Conservation (phyloP, 2,888 invertebrate genomes). For the Synergus itoensis region DNA sequence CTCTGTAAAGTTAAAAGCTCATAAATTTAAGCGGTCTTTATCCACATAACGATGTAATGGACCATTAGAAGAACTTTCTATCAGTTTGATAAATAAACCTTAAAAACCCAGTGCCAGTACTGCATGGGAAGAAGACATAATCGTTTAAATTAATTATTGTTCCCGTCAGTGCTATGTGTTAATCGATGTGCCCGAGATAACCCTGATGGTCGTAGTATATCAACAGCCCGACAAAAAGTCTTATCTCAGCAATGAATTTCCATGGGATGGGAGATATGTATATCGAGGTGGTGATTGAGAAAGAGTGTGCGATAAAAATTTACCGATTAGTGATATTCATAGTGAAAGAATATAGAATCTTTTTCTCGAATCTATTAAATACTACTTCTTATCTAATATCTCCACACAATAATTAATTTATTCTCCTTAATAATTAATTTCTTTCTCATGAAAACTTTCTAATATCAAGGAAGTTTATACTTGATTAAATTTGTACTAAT, state of each 20-base stretch:
- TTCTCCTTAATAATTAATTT: neutral
- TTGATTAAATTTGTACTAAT: neutral
- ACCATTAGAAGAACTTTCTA: constrained; percentile 27
- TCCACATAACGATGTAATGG: neutral
- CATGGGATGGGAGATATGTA: constrained; percentile 41
- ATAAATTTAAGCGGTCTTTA: constrained; percentile 17
- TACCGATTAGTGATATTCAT: neutral
- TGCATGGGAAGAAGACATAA: constrained; percentile 30
- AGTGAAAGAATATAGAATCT: neutral
- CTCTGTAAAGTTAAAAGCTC: neutral
- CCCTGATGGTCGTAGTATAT: constrained; percentile 56
- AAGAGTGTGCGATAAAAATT: constrained; percentile 44
- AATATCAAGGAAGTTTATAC: neutral
- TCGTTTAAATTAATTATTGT: constrained; percentile 63
- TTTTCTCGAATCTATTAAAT: neutral
- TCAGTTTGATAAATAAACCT: constrained; percentile 28
- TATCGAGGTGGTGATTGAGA: constrained; percentile 40
- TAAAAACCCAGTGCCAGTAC: constrained; percentile 1
- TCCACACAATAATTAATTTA: neutral
- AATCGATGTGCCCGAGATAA: constrained; percentile 66
- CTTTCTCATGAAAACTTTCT: neutral
- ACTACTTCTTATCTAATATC: neutral
- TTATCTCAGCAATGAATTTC: constrained; percentile 59
- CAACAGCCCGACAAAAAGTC: constrained; percentile 60
- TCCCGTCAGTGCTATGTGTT: constrained; percentile 57